Evolutionary conservation across 2,888 invertebrate species (phyloP).

Genomic region (Amaurobius ferox): DNA sequence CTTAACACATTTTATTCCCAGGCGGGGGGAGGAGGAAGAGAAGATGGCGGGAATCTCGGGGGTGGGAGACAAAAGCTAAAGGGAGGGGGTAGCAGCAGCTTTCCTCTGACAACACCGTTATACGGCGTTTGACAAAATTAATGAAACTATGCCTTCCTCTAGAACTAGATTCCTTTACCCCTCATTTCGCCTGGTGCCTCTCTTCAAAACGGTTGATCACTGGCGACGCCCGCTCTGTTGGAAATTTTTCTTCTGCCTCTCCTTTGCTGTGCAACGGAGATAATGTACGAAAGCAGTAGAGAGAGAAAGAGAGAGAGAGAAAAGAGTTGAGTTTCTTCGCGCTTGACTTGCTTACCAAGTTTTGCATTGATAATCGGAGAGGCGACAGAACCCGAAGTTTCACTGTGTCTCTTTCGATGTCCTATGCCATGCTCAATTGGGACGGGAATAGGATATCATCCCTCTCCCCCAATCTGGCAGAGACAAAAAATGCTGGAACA

Average conservation of each 20-base stretch:
- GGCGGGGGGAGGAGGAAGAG: conserved; percentile 23
- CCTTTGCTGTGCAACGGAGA: conserved; percentile 51
- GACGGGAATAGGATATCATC: conserved; percentile 11
- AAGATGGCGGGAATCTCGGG: neutral
- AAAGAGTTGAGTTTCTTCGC: conserved; percentile 46
- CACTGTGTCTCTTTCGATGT: conserved; percentile 29
- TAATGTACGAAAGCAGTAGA: conserved; percentile 38
- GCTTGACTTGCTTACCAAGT: conserved; percentile 64
- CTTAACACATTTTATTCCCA: conserved; percentile 67
- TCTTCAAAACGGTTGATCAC: conserved; percentile 60
- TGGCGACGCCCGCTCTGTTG: conserved; percentile 50
- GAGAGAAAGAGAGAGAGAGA: neutral
- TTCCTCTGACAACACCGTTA: conserved; percentile 69
- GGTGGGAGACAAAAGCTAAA: conserved; percentile 20
- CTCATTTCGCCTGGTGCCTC: conserved; percentile 59
- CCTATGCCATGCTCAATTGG: conserved; percentile 19
- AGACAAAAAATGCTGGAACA: conserved; percentile 26
- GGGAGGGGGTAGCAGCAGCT: neutral
- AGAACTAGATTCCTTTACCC: conserved; percentile 54
- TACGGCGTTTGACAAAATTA: conserved; percentile 72
- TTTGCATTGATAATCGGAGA: conserved; percentile 70
- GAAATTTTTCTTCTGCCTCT: conserved; percentile 58
- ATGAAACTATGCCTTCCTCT: conserved; percentile 65
- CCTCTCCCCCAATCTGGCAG: neutral
- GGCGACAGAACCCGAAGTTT: conserved; percentile 55